Conservation (phyloP, 2,113 vertebrate genomes). For the Paramormyrops kingsleyae region DNA sequence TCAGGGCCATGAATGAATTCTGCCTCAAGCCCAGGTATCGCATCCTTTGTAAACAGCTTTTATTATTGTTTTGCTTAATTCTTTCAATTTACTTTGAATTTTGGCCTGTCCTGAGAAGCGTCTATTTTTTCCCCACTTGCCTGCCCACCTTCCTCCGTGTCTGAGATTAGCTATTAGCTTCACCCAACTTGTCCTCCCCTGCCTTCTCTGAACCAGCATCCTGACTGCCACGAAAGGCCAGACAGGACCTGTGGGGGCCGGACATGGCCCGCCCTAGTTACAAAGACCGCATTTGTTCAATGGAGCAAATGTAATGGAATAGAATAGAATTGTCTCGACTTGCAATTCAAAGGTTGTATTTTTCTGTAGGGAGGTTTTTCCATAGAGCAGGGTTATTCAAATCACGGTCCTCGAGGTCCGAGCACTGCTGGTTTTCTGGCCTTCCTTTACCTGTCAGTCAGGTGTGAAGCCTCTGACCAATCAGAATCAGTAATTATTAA, state of each 20-base stretch:
- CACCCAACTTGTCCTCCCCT: background rate
- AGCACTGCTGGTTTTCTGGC: too few species aligned
- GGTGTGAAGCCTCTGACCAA: too few species aligned
- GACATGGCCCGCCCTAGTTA: background rate
- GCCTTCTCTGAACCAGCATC: background rate
- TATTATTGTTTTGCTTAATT: background rate
- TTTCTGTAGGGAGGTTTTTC: background rate
- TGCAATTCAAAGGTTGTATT: background rate
- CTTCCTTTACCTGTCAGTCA: too few species aligned
- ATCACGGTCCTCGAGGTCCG: too few species aligned
- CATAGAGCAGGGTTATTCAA: background rate
- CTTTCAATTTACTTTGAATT: background rate
- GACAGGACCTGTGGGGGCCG: background rate
- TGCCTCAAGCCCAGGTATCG: slow-evolving; percentile 91
- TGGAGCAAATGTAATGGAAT: background rate
- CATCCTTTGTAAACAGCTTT: background rate
- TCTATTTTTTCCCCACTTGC: background rate
- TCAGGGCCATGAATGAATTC: slow-evolving; percentile 98
- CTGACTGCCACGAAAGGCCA: background rate
- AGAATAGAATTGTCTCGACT: background rate
- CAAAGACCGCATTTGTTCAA: background rate
- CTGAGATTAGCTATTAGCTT: background rate
- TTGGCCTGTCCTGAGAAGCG: background rate
- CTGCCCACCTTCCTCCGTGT: background rate
- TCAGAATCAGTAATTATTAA: too few species aligned